Base-by-base conservation (phyloP, 64 coral and sea anemone genomes). In the Actinia equina region DNA sequence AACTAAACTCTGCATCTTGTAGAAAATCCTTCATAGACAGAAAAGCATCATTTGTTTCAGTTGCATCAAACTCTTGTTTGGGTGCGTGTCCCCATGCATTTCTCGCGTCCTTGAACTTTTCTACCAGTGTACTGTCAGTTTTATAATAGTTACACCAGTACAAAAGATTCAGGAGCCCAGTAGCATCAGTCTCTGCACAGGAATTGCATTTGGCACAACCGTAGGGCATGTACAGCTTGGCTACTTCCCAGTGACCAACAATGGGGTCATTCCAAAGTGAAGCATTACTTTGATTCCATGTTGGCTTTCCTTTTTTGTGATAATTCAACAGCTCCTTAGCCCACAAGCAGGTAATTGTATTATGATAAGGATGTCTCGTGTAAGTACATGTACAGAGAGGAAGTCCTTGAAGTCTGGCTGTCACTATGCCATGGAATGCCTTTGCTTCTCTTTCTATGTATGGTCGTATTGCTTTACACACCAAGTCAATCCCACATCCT, bases 211-310 rank as follows among this genome's bases (percentile, higher is more conserved):
- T 79, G 4, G 44, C 79, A 85, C 55, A 57, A 9, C 52, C 23
- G 55, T 79, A 90, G 23, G 94, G 86, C 57, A 96, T 89, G 52
- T 77, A 96, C 8, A 96, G 80, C 71, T 96, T 96, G 46, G 91
- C 91, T 30, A 96, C 85, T 45, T 96, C 91, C 94, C 94, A 96
- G 5, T 86, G 86, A 71, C 94, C 94, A 43, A 77, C 44, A 54
- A 55, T 87, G 11, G 86, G 86, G 43, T 87, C 92, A 42, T 13
- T 81, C 95, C 95, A 98, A 60, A 22, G 43, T 1, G 86, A 70
- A 4, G 22, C 67, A 77, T 94, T 92, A 79, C 95, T 98, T 79
- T 98, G 95, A 13, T 56, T 55, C 87, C 94, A 95, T 58, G 53
- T 90, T 45, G 88, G 88, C 14, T 71, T 89, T 59, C 84, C 65